These are phyloP conservation scores for Aphrophora alni DNA, from an alignment of 2,888 invertebrate species.

Conservation along the genomic window DNA sequence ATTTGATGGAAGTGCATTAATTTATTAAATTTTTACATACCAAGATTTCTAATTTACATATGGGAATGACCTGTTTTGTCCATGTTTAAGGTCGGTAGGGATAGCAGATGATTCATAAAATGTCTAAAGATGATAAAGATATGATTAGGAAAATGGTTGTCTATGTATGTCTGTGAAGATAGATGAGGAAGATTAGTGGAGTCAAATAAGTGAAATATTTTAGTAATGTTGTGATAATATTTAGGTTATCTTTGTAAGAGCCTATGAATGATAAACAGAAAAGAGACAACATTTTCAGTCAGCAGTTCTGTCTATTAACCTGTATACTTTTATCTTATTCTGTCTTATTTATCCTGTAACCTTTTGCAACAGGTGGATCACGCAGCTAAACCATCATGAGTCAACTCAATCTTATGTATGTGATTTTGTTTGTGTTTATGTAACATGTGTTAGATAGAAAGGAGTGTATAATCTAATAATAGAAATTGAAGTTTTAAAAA, in stretches of 20 bases:
- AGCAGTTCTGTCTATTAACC: background rate
- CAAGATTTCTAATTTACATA: too few species aligned
- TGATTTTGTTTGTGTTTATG: background rate
- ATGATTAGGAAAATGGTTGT: too few species aligned
- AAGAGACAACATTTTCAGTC: background rate
- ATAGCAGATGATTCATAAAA: too few species aligned
- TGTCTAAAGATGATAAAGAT: too few species aligned
- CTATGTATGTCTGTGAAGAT: too few species aligned
- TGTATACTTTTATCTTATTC: background rate
- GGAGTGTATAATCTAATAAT: background rate
- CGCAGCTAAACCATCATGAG: background rate
- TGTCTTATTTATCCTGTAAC: background rate
- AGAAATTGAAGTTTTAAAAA: background rate
- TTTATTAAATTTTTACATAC: too few species aligned
- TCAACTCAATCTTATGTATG: background rate
- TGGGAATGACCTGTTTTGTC: too few species aligned
- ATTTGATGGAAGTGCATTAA: too few species aligned
- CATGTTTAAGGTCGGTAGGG: too few species aligned
- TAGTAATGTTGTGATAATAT: background rate
- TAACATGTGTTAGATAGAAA: background rate
- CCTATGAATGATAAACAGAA: background rate
- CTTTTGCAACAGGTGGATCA: background rate
- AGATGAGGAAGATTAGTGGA: too few species aligned
- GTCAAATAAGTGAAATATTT: background rate
- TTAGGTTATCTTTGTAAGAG: background rate